Evolutionary conservation across 2,888 invertebrate species (phyloP).

Genomic region (Drosophila nr. medialis): DNA sequence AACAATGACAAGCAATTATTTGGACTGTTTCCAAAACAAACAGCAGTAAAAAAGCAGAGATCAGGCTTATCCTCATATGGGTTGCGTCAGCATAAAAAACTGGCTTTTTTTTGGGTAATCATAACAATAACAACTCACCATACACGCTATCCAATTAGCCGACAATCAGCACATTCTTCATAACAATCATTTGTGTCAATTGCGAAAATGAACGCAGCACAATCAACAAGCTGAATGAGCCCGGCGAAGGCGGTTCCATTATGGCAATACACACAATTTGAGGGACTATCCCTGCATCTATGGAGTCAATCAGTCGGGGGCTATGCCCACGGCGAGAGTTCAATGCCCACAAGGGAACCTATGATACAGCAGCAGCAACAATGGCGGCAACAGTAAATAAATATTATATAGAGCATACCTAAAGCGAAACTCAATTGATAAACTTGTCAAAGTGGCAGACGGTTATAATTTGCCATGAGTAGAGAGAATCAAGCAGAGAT

Average conservation of each 20-base stretch:
- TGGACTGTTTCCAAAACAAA: neutral
- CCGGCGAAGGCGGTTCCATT: conserved; percentile 29
- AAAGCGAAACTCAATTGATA: conserved; percentile 67
- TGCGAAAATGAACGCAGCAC: conserved; percentile 35
- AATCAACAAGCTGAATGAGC: conserved; percentile 35
- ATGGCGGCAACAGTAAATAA: conserved; percentile 34
- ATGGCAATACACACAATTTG: conserved; percentile 70
- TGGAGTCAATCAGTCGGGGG: conserved; percentile 51
- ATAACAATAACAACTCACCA: conserved; percentile 49
- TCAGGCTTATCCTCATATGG: conserved; percentile 6
- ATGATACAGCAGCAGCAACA: conserved; percentile 2
- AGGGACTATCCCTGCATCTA: conserved; percentile 27
- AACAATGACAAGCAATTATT: neutral
- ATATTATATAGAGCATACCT: conserved; percentile 39
- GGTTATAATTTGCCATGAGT: conserved; percentile 65
- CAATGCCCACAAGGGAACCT: conserved; percentile 36
- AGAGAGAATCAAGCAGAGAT: conserved; percentile 18
- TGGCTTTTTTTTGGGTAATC: conserved; percentile 34
- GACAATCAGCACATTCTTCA: conserved; percentile 57
- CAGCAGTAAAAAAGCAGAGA: conserved; percentile 16
- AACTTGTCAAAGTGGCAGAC: conserved; percentile 69
- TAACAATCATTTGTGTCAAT: conserved; percentile 54
- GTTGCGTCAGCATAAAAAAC: neutral
- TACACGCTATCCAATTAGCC: conserved; percentile 60
- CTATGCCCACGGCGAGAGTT: conserved; percentile 36